Conservation (phyloP, 2,797 vertebrate species). For the Rhinatrema bivittatum region DNA sequence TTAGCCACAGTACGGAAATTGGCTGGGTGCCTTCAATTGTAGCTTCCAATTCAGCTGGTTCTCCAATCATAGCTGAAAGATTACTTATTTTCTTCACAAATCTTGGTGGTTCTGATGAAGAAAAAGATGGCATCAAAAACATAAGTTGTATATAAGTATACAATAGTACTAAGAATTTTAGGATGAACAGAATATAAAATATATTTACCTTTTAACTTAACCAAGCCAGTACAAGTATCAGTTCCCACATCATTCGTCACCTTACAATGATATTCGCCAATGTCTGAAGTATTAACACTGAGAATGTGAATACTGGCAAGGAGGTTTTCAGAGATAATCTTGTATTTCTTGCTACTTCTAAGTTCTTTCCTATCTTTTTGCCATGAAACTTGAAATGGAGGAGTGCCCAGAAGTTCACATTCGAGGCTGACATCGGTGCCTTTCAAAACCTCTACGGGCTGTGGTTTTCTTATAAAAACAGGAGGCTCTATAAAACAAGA, state of each 20-base stretch:
- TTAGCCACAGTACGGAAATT: conserved; percentile 86
- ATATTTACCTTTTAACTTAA: conserved; percentile 96
- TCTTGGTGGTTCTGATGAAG: conserved; percentile 77
- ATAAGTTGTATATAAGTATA: too few relatives aligned
- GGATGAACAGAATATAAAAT: too few relatives aligned
- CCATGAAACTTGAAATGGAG: conserved; percentile 93
- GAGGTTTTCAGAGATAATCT: conserved; percentile 74
- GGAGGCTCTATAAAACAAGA: conserved; percentile 77
- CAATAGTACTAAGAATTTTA: too few relatives aligned
- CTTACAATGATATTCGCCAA: conserved; percentile 91
- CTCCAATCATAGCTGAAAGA: conserved; percentile 76
- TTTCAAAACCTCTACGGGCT: conserved; percentile 82
- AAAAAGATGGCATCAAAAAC: too few relatives aligned
- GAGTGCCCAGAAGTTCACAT: conserved; percentile 85
- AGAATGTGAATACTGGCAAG: conserved; percentile 82
- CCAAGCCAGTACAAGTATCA: conserved; percentile 70
- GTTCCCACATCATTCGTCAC: conserved; percentile 93
- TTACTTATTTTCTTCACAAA: conserved; percentile 89
- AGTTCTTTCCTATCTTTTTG: conserved; percentile 87
- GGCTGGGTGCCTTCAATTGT: conserved; percentile 86
- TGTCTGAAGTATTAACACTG: conserved; percentile 78
- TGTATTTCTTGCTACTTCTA: conserved; percentile 80
- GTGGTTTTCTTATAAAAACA: conserved; percentile 78
- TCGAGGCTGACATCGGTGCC: conserved; percentile 78
- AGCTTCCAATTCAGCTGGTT: conserved; percentile 70